These are phyloP conservation scores for Petrocephalus zakoni DNA, from an alignment of 2,113 vertebrate genomes.

Conservation along the genomic window DNA sequence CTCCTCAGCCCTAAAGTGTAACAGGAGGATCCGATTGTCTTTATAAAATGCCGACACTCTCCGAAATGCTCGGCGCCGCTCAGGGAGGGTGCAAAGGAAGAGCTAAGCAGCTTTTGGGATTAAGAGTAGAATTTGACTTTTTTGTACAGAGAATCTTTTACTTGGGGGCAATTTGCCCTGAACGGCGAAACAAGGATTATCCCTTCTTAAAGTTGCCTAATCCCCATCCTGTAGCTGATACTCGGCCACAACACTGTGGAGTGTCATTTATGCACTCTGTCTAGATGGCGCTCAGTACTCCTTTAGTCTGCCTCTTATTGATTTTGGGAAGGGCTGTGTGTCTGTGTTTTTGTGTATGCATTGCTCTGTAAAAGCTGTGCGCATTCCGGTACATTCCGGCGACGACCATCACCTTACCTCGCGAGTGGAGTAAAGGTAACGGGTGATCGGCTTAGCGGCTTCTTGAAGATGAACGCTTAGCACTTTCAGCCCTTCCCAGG, in stretches of 20 bases:
- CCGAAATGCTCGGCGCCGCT: conserved; percentile 29
- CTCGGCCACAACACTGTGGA: conserved; percentile 23
- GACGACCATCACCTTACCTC: not conserved
- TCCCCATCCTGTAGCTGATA: conserved; percentile 65
- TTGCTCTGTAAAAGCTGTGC: too few species aligned
- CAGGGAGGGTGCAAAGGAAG: conserved; percentile 26
- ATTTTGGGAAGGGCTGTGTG: not conserved
- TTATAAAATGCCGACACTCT: conserved; percentile 17
- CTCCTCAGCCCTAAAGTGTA: not conserved
- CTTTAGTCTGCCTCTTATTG: not conserved
- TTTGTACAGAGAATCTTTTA: not conserved
- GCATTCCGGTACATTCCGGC: not conserved
- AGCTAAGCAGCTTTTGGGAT: conserved; percentile 62
- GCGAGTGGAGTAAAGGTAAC: not conserved
- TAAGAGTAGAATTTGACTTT: conserved; percentile 40
- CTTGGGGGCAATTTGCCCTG: conserved; percentile 38
- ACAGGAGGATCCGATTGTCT: conserved; percentile 31
- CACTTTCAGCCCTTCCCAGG: not conserved
- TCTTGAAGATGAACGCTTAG: not conserved
- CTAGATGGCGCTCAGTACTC: conserved; percentile 27
- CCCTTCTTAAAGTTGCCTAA: conserved; percentile 67
- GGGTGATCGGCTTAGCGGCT: not conserved
- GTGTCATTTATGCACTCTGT: conserved; percentile 27
- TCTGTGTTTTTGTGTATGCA: conserved; percentile 8
- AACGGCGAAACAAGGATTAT: conserved; percentile 66